phyloP scores from a whole-genome alignment of 2,113 vertebrate genomes.

The Callopanchax toddi region DNA sequence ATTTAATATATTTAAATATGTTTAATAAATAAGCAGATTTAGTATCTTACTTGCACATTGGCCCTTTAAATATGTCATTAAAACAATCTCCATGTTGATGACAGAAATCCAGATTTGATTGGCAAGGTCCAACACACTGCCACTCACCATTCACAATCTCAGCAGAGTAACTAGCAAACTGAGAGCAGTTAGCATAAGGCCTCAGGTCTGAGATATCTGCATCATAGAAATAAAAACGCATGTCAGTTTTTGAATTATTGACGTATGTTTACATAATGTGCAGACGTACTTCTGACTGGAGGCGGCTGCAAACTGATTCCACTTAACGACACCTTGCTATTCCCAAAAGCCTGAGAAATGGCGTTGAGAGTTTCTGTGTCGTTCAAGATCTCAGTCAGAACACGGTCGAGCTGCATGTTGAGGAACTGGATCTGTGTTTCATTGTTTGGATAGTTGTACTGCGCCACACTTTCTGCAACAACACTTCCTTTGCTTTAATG shows the following conservation, averaged over 20 bases:
- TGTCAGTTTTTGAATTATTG: not conserved
- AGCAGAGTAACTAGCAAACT: slow-evolving; percentile 60
- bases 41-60: slow-evolving; percentile 66
- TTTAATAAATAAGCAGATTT: not conserved
- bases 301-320: slow-evolving; percentile 25
- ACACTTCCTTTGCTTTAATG: slow-evolving; percentile 54
- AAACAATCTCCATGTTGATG: slow-evolving; percentile 63
- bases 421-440: slow-evolving; percentile 69
- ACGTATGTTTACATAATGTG: not conserved
- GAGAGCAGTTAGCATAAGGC: slow-evolving; percentile 55
- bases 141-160: slow-evolving; percentile 51
- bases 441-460: slow-evolving; percentile 74
- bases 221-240: not conserved
- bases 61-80: slow-evolving; percentile 52
- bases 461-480: slow-evolving; percentile 51
- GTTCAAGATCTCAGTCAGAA: slow-evolving; percentile 57
- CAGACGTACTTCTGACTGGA: slow-evolving; percentile 45
- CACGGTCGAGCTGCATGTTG: slow-evolving; percentile 51
- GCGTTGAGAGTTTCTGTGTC: slow-evolving; percentile 37
- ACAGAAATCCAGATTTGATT: slow-evolving; percentile 56
- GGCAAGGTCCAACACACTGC: slow-evolving; percentile 71
- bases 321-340: slow-evolving; percentile 21
- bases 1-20: not conserved
- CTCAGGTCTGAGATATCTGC: slow-evolving; percentile 64
- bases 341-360: slow-evolving; percentile 59